Percentiles rank a stretch among this genome's conserved stretches.
These are phyloP conservation scores for Cartodere bifasciata DNA, from an alignment of 2,888 invertebrate genomes.

Conservation along the genomic window DNA sequence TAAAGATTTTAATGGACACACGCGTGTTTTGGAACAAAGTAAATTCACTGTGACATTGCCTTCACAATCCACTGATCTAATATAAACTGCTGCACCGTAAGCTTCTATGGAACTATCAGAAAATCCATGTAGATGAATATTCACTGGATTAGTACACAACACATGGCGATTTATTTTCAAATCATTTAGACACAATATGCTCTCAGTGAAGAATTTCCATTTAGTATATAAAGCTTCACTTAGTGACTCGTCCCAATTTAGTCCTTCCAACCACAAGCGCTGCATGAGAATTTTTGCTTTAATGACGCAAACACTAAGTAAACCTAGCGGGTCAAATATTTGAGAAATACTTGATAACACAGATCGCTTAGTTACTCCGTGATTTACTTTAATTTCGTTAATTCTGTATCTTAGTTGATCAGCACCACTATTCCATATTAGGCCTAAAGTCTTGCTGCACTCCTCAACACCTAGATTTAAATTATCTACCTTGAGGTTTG, in stretches of 20 bases:
- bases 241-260: slow-evolving; percentile 9
- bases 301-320: slow-evolving; percentile 13
- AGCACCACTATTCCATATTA: slow-evolving; percentile 8
- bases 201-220: slow-evolving; percentile 9
- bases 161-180: slow-evolving; percentile 8
- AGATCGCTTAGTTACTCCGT: slow-evolving; percentile 8
- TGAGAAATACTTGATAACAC: slow-evolving; percentile 14
- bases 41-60: slow-evolving; percentile 2
- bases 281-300: slow-evolving; percentile 14
- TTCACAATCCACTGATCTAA: background rate
- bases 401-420: slow-evolving; percentile 8
- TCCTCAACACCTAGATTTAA: too few relatives aligned
- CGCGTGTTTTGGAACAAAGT: slow-evolving; percentile 11
- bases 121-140: slow-evolving; percentile 15
- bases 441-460: slow-evolving; percentile 13
- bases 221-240: slow-evolving; percentile 3
- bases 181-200: slow-evolving; percentile 5
- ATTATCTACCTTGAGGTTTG: too few relatives aligned
- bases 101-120: slow-evolving; percentile 14
- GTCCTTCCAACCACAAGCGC: slow-evolving; percentile 12
- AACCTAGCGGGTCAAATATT: slow-evolving; percentile 16
- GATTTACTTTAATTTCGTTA: background rate
- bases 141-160: slow-evolving; percentile 3
- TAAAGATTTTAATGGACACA: slow-evolving; percentile 9
- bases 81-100: slow-evolving; percentile 14